Evolutionary conservation across 2,797 vertebrate genomes (phyloP), one percentile per base, ranked within the genome.

Genomic region (Cuculus canorus): DNA sequence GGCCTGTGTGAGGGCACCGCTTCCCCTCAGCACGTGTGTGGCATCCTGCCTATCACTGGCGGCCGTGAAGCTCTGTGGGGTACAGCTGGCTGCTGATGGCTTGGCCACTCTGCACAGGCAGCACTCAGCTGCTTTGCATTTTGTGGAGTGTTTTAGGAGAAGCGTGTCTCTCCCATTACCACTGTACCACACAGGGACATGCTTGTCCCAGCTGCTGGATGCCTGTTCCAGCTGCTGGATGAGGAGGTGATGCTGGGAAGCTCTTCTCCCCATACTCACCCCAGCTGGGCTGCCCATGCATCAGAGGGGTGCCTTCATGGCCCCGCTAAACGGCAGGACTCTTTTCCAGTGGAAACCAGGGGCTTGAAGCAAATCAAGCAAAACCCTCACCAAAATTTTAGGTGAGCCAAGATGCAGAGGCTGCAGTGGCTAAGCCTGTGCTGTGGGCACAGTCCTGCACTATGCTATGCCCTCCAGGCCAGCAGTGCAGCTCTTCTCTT

Each of bases 381-480:
- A 57, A 59, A 61, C 8, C 75, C 32, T 64, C 0, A 0, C 14
- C 28, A 61, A 65, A 50, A 53, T 41, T 41, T 28, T 2, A 1
- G 37, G 12, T 27, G 37, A 80, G 10, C 7, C 8, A 25, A 21
- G 75, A 25, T 3, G 52, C 1, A 0, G 17, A 23, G 15, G 22
- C 1, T 79, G n/a, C 0, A 1, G 50, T 5, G 24, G 45, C 23
- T 37, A 60, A 76, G 32, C 22, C 66, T 0, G 0, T 5, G 39
- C 45, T 32, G 13, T 2, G 1, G 2, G 14, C 7, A 11, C 70
- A 43, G 57, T 7, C 21, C 65, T 25, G 21, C 12, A 4, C 11
- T 28, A 4, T 6, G 1, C 19, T 0, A 0, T 24, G 18, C 11
- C 4, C 3, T 10, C 11, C 4, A 9, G 17, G 50, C 30, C 50